Conservation (phyloP, 2,797 vertebrate genomes). For the Girardinus metallicus region DNA sequence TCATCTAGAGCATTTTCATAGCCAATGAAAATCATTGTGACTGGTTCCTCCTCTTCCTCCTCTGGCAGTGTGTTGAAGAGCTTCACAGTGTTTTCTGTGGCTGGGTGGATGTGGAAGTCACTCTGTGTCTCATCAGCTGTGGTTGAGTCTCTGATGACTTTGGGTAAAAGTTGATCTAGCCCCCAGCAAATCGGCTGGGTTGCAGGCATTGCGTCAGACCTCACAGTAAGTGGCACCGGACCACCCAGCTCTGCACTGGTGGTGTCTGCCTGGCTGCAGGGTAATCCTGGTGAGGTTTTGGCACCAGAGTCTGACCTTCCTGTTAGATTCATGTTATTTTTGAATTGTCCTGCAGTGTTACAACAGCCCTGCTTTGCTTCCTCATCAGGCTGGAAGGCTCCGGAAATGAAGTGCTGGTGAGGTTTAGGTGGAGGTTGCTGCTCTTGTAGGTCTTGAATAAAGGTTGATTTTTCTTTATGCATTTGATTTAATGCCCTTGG, state of each 20-base stretch:
- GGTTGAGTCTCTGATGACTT: neutral
- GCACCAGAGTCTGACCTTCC: slow-evolving; percentile 12
- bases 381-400: slow-evolving; percentile 14
- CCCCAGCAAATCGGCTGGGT: slow-evolving; percentile 44
- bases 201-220: slow-evolving; percentile 42
- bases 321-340: neutral
- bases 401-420: slow-evolving; percentile 23
- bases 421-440: slow-evolving; percentile 28
- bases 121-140: slow-evolving; percentile 37
- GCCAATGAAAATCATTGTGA: slow-evolving; percentile 98
- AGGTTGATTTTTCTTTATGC: slow-evolving; percentile 29
- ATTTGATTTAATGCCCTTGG: slow-evolving; percentile 66
- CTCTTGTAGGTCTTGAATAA: slow-evolving; percentile 1
- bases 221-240: slow-evolving; percentile 51
- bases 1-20: slow-evolving; percentile 86
- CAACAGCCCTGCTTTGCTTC: slow-evolving; percentile 14
- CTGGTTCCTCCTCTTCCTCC: slow-evolving; percentile 77
- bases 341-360: slow-evolving; percentile 34
- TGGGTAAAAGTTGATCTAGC: slow-evolving; percentile 42
- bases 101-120: slow-evolving; percentile 25
- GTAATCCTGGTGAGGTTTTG: slow-evolving; percentile 20
- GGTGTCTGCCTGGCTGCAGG: neutral
- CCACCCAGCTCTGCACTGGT: slow-evolving; percentile 40
- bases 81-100: slow-evolving; percentile 73
- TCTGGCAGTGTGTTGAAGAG: slow-evolving; percentile 76